phyloP scores from a whole-genome alignment of 2,113 vertebrate species.

The Pipa parva region DNA sequence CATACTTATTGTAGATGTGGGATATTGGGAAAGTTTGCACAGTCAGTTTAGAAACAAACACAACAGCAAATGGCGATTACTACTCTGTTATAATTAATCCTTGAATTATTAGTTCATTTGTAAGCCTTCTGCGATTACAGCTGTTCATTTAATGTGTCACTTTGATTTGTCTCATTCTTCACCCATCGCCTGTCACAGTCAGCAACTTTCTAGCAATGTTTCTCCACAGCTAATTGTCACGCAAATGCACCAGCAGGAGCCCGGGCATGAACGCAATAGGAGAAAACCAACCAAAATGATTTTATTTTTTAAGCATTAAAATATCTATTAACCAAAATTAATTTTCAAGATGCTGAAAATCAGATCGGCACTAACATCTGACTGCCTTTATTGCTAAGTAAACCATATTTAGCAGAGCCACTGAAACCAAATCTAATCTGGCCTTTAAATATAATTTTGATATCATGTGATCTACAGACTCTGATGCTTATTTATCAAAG shows the following conservation, averaged over 20 bases:
- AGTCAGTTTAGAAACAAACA: neutral
- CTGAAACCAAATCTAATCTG: no score
- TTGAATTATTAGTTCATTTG: conserved; percentile 16
- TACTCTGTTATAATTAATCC: conserved; percentile 7
- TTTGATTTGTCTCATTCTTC: conserved; percentile 4
- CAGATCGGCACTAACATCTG: no score
- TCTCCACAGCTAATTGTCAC: conserved; percentile 11
- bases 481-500: no score
- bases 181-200: neutral
- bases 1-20: neutral
- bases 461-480: no score
- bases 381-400: no score
- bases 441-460: no score
- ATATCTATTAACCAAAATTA: neutral
- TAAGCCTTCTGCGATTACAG: neutral
- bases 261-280: accelerated
- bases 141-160: conserved; percentile 20
- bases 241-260: conserved; percentile 17
- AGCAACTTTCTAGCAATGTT: conserved; percentile 34
- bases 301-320: neutral
- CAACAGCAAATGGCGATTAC: conserved; percentile 11
- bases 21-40: neutral
- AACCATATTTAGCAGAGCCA: no score
- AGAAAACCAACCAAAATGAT: neutral
- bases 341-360: no score